Evolutionary conservation across 2,888 invertebrate species (phyloP).

Genomic region (Dorcus hopei): DNA sequence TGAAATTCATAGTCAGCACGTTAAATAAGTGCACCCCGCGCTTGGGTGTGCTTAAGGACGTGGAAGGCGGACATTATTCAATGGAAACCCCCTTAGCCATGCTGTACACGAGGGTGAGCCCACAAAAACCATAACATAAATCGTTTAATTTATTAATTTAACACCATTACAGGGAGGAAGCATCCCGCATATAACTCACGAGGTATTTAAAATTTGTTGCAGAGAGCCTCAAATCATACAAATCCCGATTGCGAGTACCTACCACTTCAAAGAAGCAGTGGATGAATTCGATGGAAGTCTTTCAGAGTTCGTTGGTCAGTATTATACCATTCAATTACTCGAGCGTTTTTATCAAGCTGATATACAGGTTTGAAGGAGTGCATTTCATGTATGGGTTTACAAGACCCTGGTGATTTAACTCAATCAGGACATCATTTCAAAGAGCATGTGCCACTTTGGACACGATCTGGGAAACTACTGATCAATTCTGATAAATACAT

Average conservation of each 20-base stretch:
- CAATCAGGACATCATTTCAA: conserved; percentile 71
- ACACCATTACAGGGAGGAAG: conserved; percentile 65
- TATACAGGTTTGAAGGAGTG: conserved; percentile 52
- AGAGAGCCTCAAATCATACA: conserved; percentile 62
- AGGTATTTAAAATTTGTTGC: conserved; percentile 67
- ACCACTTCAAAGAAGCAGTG: conserved; percentile 61
- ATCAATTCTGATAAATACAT: conserved; percentile 68
- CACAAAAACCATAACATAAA: neutral
- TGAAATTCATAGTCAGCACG: too few relatives aligned
- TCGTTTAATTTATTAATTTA: conserved; percentile 5
- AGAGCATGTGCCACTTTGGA: conserved; percentile 72
- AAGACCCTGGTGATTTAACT: conserved; percentile 67
- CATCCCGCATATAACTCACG: conserved; percentile 77
- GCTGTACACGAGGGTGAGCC: conserved; percentile 69
- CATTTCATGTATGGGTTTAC: conserved; percentile 56
- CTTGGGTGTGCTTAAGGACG: conserved; percentile 61
- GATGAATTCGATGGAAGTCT: conserved; percentile 63
- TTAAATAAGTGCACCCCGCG: conserved; percentile 57
- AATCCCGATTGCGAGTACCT: conserved; percentile 68
- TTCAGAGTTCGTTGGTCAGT: conserved; percentile 60
- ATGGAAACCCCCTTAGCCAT: conserved; percentile 75
- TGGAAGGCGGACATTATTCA: conserved; percentile 54
- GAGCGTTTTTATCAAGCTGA: conserved; percentile 3
- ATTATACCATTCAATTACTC: neutral
- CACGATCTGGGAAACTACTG: conserved; percentile 69